Conservation (phyloP, 2,113 vertebrate species). For the Siniperca knerii region DNA sequence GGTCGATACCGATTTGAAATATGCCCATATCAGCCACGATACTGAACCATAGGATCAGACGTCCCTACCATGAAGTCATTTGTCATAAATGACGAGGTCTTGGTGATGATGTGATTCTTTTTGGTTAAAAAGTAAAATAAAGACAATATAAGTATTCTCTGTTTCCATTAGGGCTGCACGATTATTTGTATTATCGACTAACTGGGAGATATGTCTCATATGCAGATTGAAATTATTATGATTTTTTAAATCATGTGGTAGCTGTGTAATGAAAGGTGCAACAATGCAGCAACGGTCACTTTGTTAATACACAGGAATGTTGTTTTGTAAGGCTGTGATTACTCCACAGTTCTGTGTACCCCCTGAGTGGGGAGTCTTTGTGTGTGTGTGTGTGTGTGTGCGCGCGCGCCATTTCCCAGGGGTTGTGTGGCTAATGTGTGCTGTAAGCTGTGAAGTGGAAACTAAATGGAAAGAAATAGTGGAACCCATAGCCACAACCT, state of each 20-base stretch:
- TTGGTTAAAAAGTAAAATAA: no score
- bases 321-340: conserved; percentile 17
- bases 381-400: conserved; percentile 3
- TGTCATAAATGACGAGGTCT: not conserved
- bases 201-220: not conserved
- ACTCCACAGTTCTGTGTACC: conserved; percentile 25
- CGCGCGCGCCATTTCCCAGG: conserved; percentile 45
- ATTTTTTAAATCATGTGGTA: no score
- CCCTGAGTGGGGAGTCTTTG: conserved; percentile 3
- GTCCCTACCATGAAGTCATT: not conserved
- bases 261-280: not conserved
- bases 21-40: no score
- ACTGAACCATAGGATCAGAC: no score
- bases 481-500: conserved; percentile 55
- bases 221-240: not conserved
- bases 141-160: no score
- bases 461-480: conserved; percentile 69
- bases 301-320: conserved; percentile 19
- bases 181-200: no score
- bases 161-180: no score
- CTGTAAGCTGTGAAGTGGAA: conserved; percentile 77
- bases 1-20: no score
- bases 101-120: not conserved
- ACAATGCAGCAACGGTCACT: not conserved
- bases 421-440: conserved; percentile 73